Evolutionary conservation across 2,113 vertebrate genomes (phyloP).

Genomic region (Bostrychus sinensis): DNA sequence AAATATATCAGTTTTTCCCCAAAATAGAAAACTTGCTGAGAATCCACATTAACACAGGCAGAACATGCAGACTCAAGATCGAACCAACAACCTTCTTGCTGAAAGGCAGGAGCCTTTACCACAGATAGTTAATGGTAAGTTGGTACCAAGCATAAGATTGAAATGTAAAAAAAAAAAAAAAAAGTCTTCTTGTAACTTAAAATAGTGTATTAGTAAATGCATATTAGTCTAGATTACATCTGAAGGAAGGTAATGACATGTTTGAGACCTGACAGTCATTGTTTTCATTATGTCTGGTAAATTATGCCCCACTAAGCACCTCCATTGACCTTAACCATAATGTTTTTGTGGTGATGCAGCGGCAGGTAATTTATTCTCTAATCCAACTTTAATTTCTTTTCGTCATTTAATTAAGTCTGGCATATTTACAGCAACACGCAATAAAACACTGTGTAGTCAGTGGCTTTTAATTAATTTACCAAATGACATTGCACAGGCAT

Average conservation of each 20-base stretch:
- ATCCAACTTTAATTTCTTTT: constrained; percentile 25
- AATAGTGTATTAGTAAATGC: no score
- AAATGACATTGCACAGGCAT: constrained; percentile 13
- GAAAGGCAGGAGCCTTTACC: no score
- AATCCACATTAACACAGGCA: no score
- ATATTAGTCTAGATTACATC: background rate
- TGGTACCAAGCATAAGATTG: no score
- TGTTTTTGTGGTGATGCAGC: background rate
- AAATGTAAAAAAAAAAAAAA: no score
- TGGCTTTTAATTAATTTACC: constrained; percentile 25
- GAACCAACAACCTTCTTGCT: no score
- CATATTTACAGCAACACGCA: constrained; percentile 3
- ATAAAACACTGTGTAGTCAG: background rate
- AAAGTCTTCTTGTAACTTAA: no score
- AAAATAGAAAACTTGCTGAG: no score
- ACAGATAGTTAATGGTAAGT: no score
- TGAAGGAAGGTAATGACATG: background rate
- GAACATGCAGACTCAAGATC: no score
- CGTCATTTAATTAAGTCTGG: constrained; percentile 19
- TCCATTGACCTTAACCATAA: background rate
- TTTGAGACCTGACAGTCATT: background rate
- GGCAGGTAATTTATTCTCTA: constrained; percentile 17
- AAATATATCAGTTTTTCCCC: no score
- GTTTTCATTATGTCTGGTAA: background rate
- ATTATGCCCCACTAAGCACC: background rate